Evolutionary conservation across 2,797 vertebrate genomes (phyloP).

Genomic region (Sparus aurata): DNA sequence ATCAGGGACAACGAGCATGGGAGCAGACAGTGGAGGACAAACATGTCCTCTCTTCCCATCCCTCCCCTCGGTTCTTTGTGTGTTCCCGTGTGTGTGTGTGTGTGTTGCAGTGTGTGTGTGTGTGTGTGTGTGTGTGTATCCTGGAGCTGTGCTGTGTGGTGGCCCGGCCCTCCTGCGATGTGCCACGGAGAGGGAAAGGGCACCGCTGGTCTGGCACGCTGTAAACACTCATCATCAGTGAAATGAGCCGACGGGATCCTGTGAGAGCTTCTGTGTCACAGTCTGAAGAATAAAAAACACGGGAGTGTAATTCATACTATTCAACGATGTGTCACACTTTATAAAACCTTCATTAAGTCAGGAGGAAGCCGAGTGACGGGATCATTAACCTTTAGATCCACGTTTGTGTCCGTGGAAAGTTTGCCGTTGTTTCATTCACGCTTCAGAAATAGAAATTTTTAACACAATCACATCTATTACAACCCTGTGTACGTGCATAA

Average conservation of each 20-base stretch:
- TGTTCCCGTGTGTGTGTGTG: slow-evolving; percentile 18
- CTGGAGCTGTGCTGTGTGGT: slow-evolving; percentile 22
- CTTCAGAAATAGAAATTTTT: background rate
- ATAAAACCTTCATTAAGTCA: background rate
- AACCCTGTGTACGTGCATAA: no score
- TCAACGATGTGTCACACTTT: no score
- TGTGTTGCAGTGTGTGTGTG: background rate
- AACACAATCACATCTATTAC: no score
- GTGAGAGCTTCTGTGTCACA: slow-evolving; percentile 4
- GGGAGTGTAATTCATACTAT: background rate
- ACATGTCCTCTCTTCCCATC: slow-evolving; percentile 44
- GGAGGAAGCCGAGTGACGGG: background rate
- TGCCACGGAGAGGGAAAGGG: slow-evolving; percentile 41
- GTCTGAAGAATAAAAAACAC: background rate
- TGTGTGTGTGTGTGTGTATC: slow-evolving; percentile 21
- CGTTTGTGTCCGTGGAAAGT: no score
- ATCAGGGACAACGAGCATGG: slow-evolving; percentile 30
- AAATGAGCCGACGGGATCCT: background rate
- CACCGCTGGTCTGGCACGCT: slow-evolving; percentile 36
- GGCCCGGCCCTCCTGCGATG: slow-evolving; percentile 31
- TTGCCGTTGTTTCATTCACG: background rate
- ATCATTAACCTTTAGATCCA: background rate
- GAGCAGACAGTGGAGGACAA: slow-evolving; percentile 61
- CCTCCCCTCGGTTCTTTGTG: background rate
- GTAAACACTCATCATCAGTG: slow-evolving; percentile 24